phyloP scores from a whole-genome alignment of 2,888 invertebrate species.

The Julus scanicus region DNA sequence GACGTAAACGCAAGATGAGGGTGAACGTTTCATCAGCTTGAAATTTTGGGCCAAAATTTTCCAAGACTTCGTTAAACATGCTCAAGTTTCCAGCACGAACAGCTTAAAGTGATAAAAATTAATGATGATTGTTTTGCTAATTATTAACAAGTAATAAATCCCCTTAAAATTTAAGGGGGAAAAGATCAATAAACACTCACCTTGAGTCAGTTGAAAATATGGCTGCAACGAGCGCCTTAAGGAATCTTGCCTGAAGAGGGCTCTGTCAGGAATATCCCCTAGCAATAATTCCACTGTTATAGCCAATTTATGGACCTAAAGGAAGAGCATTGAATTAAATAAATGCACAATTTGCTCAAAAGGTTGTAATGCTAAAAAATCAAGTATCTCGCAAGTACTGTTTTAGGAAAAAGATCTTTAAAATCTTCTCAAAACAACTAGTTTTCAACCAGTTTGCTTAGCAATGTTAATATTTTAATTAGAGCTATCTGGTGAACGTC shows the following conservation, averaged over 20 bases:
- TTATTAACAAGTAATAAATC: neutral
- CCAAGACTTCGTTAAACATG: conserved; percentile 91
- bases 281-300: conserved; percentile 93
- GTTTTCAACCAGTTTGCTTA: no score
- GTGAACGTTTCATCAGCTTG: conserved; percentile 95
- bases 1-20: conserved; percentile 91
- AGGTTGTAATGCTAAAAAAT: no score
- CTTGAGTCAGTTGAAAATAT: conserved; percentile 96
- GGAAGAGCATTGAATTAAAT: conserved; percentile 36
- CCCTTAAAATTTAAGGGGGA: neutral
- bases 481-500: no score
- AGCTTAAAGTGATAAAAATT: conserved; percentile 64
- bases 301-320: conserved; percentile 82
- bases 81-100: conserved; percentile 95
- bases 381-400: no score
- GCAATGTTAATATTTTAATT: no score
- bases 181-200: conserved; percentile 60
- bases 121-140: neutral
- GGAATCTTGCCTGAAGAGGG: conserved; percentile 91
- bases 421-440: no score
- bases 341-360: no score
- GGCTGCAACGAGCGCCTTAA: conserved; percentile 89
- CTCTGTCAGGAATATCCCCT: conserved; percentile 97
- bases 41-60: conserved; percentile 91
- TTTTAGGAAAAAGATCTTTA: no score